Evolutionary conservation across 2,888 invertebrate genomes (phyloP), one percentile per base, ranked within the genome.

Genomic region (Eristalinus aeneus): DNA sequence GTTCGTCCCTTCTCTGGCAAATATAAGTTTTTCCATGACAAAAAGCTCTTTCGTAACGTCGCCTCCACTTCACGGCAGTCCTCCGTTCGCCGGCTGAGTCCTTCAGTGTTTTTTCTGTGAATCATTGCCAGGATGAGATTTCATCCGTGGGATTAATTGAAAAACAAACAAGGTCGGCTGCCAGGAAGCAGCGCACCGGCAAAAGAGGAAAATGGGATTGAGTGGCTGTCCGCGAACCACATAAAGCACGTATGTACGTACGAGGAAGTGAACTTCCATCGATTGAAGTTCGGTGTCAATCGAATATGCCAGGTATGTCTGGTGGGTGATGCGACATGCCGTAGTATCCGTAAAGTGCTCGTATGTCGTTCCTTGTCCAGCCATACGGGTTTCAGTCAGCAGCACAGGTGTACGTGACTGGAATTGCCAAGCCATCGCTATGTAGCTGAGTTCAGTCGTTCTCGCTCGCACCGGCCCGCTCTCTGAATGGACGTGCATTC

Each of bases 211-310:
- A 34, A n/a, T 39, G 60, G 54, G 58, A 23, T 32, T 65, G 32
- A 27, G 20, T 53, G n/a, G 23, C 36, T 68, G 63, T 27, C 34
- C 68, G 56, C 68, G 56, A 27, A 39, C 54, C 23, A 56, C 56
- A 56, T 56, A 56, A 6, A 56, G 23, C 46, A 16, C 22, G 11
- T 23, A 16, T 23, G 11, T 23, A 27, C 63, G 46, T 82, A 82
- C 77, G 82, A 81, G 86, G 86, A 86, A 86, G 86, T 86, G 77
- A 74, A 77, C 86, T 86, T 86, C 86, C 82, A 86, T 74, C 61
- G 86, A 77, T 77, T 53, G 46, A 53, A 81, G 69, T 81, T 86
- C 16, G 74, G 73, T 86, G 86, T 86, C 86, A 81, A 86, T 86
- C 86, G 86, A 65, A 82, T 77, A 69, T 81, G 85, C 81, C 80